phyloP scores from a whole-genome alignment of 2,797 vertebrate species.

The Simalia tracyae region DNA sequence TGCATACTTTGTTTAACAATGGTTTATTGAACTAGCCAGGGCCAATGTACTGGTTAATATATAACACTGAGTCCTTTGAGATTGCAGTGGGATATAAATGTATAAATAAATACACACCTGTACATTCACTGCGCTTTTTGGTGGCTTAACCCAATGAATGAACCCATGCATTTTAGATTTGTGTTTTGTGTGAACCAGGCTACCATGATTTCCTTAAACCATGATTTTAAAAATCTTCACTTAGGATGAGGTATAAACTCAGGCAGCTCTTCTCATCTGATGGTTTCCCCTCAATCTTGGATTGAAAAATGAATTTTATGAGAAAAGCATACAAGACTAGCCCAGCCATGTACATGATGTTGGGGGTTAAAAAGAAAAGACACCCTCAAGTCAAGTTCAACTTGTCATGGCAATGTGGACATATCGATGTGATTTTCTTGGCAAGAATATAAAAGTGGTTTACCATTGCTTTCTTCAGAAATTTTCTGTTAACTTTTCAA shows the following conservation, averaged over 20 bases:
- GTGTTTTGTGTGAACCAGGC: not conserved
- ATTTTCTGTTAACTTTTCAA: not conserved
- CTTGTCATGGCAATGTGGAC: not conserved
- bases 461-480: not conserved
- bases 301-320: not conserved
- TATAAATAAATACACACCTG: not conserved
- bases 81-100: not conserved
- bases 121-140: not conserved
- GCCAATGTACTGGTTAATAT: not conserved
- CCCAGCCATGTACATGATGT: not conserved
- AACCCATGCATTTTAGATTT: not conserved
- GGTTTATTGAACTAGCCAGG: not conserved
- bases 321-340: not conserved
- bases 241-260: not conserved
- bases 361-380: not conserved
- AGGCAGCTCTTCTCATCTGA: not conserved
- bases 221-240: not conserved
- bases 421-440: not conserved
- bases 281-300: not conserved
- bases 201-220: not conserved
- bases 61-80: not conserved
- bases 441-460: not conserved
- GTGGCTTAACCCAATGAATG: not conserved
- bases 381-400: not conserved
- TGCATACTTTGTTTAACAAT: not conserved